A percentile compares a stretch with the other conserved stretches of the same genome.
These are phyloP conservation scores for Agrilus mali DNA, from an alignment of 2,888 invertebrate genomes.

Conservation along the genomic window DNA sequence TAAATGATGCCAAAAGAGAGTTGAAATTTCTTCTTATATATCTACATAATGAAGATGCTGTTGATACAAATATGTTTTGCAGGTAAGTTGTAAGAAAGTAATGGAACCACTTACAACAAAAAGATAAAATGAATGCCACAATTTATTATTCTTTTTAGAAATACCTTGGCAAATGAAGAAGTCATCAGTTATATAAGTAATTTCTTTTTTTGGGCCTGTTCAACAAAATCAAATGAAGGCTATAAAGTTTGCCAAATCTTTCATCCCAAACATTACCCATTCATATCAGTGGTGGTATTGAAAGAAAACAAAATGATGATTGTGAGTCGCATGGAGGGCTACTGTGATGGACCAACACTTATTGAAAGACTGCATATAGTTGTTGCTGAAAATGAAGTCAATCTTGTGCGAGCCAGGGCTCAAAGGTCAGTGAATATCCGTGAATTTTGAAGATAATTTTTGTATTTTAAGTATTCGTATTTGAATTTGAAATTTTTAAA, in stretches of 20 bases:
- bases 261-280: conserved; percentile 69
- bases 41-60: conserved; percentile 77
- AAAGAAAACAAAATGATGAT: conserved; percentile 82
- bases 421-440: conserved; percentile 54
- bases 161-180: conserved; percentile 55
- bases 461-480: neutral
- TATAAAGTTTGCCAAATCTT: conserved; percentile 84
- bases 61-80: conserved; percentile 73
- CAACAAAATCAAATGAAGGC: conserved; percentile 79
- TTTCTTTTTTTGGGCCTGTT: conserved; percentile 90
- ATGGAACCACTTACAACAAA: neutral
- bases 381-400: conserved; percentile 76
- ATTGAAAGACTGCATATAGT: conserved; percentile 60
- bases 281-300: conserved; percentile 80
- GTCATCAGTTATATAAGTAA: conserved; percentile 74
- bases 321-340: conserved; percentile 65
- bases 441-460: neutral
- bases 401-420: conserved; percentile 73
- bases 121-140: neutral
- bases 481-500: neutral
- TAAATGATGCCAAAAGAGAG: conserved; percentile 92
- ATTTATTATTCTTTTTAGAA: conserved; percentile 34
- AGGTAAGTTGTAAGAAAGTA: conserved; percentile 36
- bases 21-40: conserved; percentile 87
- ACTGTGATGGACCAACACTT: conserved; percentile 58